These are phyloP conservation scores for Tetrao urogallus DNA, from an alignment of 2,113 vertebrate species.

Conservation along the genomic window DNA sequence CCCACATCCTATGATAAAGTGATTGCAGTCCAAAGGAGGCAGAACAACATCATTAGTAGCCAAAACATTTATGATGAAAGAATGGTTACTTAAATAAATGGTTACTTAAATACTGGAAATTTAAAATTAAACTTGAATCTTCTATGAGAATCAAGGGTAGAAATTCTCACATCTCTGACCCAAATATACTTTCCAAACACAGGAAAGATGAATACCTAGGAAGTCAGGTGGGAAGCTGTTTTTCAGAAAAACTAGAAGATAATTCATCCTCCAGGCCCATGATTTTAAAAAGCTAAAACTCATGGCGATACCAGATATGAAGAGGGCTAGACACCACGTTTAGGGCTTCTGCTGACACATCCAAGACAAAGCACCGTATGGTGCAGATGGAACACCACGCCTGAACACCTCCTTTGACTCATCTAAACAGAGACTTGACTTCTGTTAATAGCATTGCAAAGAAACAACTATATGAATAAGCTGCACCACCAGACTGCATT, in stretches of 20 bases:
- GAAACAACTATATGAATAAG: background rate
- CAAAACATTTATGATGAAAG: background rate
- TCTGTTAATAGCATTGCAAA: background rate
- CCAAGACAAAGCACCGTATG: background rate
- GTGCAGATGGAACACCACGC: background rate
- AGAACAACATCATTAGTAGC: background rate
- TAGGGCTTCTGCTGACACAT: background rate
- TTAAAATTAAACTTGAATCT: background rate
- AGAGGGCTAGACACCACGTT: background rate
- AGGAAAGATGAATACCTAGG: background rate
- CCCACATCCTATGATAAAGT: background rate
- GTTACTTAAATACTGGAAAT: constrained; percentile 16
- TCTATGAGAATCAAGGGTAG: background rate
- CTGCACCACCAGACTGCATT: background rate
- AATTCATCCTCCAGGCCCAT: background rate
- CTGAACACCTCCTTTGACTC: background rate
- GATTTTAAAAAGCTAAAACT: background rate
- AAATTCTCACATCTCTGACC: background rate
- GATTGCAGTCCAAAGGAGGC: background rate
- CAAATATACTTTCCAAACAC: background rate
- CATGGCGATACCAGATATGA: rapidly evolving
- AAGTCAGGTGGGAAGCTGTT: background rate
- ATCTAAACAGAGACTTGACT: background rate
- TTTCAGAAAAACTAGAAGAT: background rate
- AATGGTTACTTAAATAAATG: background rate